Percentiles rank a stretch among this genome's conserved stretches.
Conservation (phyloP, 2,797 vertebrate species). For the Hapalemur alaotrensis region DNA sequence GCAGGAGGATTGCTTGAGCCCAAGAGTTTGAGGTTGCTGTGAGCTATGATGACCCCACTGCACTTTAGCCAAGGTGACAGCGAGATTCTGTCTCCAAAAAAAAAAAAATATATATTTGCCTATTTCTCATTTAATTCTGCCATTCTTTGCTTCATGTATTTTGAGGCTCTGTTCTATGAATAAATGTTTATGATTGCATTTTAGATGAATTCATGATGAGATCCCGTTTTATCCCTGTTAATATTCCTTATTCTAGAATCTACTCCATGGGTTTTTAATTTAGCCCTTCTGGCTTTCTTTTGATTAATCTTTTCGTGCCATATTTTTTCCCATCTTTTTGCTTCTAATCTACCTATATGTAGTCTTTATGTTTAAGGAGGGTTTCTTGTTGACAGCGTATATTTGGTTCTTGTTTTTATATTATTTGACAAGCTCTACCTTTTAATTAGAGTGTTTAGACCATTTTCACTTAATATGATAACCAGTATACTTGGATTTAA, state of each 20-base stretch:
- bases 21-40: too few relatives aligned
- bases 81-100: too few relatives aligned
- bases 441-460: not conserved
- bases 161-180: not conserved
- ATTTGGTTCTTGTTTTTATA: not conserved
- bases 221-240: not conserved
- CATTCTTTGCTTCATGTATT: not conserved
- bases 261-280: not conserved
- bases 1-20: too few relatives aligned
- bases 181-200: not conserved
- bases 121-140: not conserved
- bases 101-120: not conserved
- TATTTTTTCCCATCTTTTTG: not conserved
- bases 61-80: too few relatives aligned
- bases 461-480: not conserved
- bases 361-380: not conserved
- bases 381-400: not conserved
- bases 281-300: not conserved
- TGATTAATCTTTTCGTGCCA: not conserved
- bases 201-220: not conserved
- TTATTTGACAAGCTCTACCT: not conserved
- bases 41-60: too few relatives aligned
- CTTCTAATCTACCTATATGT: not conserved
- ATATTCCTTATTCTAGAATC: not conserved
- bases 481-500: not conserved